Evolutionary conservation across 92 coral and sea anemone species (phyloP).

Genomic region (Metridium senile): DNA sequence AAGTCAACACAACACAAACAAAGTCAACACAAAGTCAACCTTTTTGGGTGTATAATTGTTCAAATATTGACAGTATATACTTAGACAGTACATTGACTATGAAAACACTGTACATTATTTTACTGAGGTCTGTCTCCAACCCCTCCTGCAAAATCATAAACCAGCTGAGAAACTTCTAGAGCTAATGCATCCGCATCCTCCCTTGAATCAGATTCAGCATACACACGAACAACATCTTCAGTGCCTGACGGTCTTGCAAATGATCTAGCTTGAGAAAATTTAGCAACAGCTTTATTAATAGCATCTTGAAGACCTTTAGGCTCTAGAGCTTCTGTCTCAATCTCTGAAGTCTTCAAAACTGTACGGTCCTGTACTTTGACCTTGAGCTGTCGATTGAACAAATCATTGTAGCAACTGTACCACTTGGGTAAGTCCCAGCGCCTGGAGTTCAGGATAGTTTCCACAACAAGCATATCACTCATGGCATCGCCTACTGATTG

Average conservation of each 20-base stretch:
- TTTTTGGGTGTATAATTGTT: too few relatives aligned
- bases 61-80: too few relatives aligned
- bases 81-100: too few relatives aligned
- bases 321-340: slow-evolving; percentile 75
- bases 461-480: slow-evolving; percentile 95
- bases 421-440: slow-evolving; percentile 82
- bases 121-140: slow-evolving; percentile 80
- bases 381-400: slow-evolving; percentile 88
- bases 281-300: slow-evolving; percentile 69
- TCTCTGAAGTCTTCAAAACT: slow-evolving; percentile 82
- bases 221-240: slow-evolving; percentile 97
- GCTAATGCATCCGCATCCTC: slow-evolving; percentile 91
- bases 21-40: too few relatives aligned
- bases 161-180: slow-evolving; percentile 74
- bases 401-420: slow-evolving; percentile 78
- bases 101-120: too few relatives aligned
- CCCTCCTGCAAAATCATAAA: slow-evolving; percentile 93
- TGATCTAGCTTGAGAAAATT: slow-evolving; percentile 74
- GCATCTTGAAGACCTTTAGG: slow-evolving; percentile 90
- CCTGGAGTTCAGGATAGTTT: slow-evolving; percentile 78
- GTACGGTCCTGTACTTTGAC: slow-evolving; percentile 90
- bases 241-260: slow-evolving; percentile 99
- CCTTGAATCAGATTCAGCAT: slow-evolving; percentile 86
- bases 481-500: slow-evolving; percentile 98
- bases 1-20: too few relatives aligned